Base-by-base conservation (phyloP, 2,797 vertebrate species). In the Vireo griseus region DNA sequence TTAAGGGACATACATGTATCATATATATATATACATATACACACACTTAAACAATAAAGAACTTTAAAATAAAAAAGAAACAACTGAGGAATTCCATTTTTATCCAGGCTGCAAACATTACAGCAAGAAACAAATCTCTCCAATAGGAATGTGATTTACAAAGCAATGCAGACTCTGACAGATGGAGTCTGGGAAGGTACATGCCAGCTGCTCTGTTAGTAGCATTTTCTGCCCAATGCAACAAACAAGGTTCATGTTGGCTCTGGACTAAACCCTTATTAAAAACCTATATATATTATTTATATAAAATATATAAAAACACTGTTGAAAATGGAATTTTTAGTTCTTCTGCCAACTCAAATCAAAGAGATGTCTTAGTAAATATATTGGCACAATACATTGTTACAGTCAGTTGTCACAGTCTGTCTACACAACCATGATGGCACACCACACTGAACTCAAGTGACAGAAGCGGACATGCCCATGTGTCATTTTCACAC, bases 141-240 rank as follows among this genome's bases (percentile, higher is more conserved):
- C 85, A 81, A 80, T 59, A 78, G 81, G 57, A 95, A 62, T 7
- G 37, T 1, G 1, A 95, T 33, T 88, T 48, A 62, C 62, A 92
- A 86, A 95, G 92, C 84, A 62, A 78, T 69, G 92, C 71, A 1
- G n/a, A 50, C 81, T 76, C 80, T 89, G 92, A 95, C 95, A 96
- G 95, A 97, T 94, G 94, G 94, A 84, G 95, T 68, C 82, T 85
- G 50, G 48, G 33, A 92, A 92, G 92, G 62, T 68, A 82, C 7
- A 29, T 57, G 89, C 95, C 96, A 97, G 92, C 81, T 97, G 91
- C 94, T 96, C 92, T 37, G 81, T 54, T 68, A 91, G 84, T 37
- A 74, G 61, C 33, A 24, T 84, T 86, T 96, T 91, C 76, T 78
- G 67, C 62, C 87, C 91, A 81, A n/a, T 54, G 48, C 82, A 94